Evolutionary conservation across 2,888 invertebrate genomes (phyloP), one percentile per base, ranked within the genome.

Genomic region (Sericinus montela): DNA sequence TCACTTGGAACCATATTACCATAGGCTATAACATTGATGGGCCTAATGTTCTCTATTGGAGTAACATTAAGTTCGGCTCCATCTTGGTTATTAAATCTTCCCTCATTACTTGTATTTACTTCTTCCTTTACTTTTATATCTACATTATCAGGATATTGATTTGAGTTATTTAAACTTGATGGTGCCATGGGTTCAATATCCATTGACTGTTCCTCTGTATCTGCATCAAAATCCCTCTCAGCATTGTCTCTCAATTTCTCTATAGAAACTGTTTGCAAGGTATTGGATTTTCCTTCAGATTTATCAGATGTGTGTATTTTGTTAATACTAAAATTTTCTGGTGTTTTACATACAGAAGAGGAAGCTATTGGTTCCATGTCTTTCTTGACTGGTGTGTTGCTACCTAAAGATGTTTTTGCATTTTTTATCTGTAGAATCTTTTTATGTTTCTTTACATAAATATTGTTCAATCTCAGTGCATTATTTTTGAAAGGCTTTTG

Each of bases 341-440:
- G 77, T 11, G 67, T 67, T 43, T 61, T 69, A 50, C 67, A 64
- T 9, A 64, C 61, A 1, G 85, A 80, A 14, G 83, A 77, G 13
- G 80, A 75, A 3, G 84, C 67, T 45, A 59, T 53, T 2, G 73
- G 68, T 36, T 74, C 75, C 41, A 51, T 53, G 14, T 70, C 69
- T 41, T 43, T 50, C 43, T 60, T 63, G 32, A 44, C 60, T 8
- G 60, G 53, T 32, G 53, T 52, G 29, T 49, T 54, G 47, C 46
- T 55, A 3, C 39, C 49, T 37, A 52, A 52, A 29, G 53, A 60
- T 15, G 53, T 43, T 58, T 80, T 86, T 4, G 72, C 66, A 62
- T 87, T 87, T 53, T 85, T 88, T 42, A 89, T 89, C 53, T 86
- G 79, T 51, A 89, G 67, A 46, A 86, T 63, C 63, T 87, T 89